Evolutionary conservation across 2,797 vertebrate species (phyloP), one percentile per base, ranked within the genome.

Genomic region (Gymnoscopelus microlampas): DNA sequence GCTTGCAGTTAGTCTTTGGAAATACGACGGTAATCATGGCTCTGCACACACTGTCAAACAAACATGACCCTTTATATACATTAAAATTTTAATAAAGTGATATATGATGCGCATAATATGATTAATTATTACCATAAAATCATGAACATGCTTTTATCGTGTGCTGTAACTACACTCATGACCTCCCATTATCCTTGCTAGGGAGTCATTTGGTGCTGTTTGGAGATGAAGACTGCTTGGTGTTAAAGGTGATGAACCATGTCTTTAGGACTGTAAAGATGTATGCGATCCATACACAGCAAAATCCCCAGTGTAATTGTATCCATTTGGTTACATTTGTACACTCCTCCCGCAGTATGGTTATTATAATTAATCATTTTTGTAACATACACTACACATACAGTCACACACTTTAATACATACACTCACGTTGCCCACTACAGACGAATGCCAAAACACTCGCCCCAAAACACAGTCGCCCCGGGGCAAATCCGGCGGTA

Each of bases 1-100:
- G 29, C 44, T 55, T 9, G n/a, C 13, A 4, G n/a, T 61, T 63
- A 26, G 54, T 56, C 80, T 77, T 29, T n/a, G 7, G 11, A 78
- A 60, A 47, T 54, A 26, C 53, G 4, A 15, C 49, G n/a, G 26
- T 63, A 70, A 82, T 75, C 57, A 74, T 26, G n/a, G 14, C 26
- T 75, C 72, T 51, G 55, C 53, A 62, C 39, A 70, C 39, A 29
- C 12, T 50, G 44, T 60, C 24, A 71, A 47, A 29, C 15, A 68
- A 65, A 51, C 13, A 50, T 49, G 54, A 23, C n/a, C n/a, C 39
- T 26, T 26, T 13, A 29, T 26, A 26, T 44, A n/a, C 29, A n/a
- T 5, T 50, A 11, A 14, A 26, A 62, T 49, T 24, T 15, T 35
- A 55, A n/a, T n/a, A 15, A 19, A 54, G 11, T 9, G 32, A 53